Conservation (phyloP, 2,888 invertebrate species). For the Entomobrya proxima region DNA sequence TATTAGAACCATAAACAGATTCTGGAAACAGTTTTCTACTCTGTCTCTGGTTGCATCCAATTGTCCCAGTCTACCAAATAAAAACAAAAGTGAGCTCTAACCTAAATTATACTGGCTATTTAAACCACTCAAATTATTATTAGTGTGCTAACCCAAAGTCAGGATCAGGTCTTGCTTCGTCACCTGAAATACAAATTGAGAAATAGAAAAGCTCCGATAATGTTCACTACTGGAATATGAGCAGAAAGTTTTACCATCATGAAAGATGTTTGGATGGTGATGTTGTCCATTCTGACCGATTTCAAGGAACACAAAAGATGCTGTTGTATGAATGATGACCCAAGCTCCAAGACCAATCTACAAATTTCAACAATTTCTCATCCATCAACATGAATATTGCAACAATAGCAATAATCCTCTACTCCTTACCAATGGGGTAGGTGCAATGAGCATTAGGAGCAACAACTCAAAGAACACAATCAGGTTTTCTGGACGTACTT, state of each 20-base stretch:
- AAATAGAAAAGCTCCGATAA: background rate
- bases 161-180: conserved; percentile 73
- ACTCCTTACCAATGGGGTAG: conserved; percentile 43
- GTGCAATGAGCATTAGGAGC: conserved; percentile 62
- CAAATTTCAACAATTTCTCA: background rate
- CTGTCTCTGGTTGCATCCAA: conserved; percentile 86
- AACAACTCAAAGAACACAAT: conserved; percentile 67
- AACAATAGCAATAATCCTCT: background rate
- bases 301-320: conserved; percentile 78
- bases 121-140: background rate
- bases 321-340: conserved; percentile 69
- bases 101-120: background rate
- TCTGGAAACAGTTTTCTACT: conserved; percentile 81
- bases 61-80: conserved; percentile 81
- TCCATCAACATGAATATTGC: too few relatives aligned
- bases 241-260: conserved; percentile 72
- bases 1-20: conserved; percentile 76
- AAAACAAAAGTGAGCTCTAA: too few relatives aligned
- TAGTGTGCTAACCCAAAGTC: conserved; percentile 76
- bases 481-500: conserved; percentile 58
- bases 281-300: conserved; percentile 84
- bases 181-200: conserved; percentile 43
- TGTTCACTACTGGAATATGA: too few relatives aligned
- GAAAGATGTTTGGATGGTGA: conserved; percentile 71
- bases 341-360: conserved; percentile 59